phyloP scores from a whole-genome alignment of 2,888 invertebrate genomes.

The Camptogramma bilineatum region DNA sequence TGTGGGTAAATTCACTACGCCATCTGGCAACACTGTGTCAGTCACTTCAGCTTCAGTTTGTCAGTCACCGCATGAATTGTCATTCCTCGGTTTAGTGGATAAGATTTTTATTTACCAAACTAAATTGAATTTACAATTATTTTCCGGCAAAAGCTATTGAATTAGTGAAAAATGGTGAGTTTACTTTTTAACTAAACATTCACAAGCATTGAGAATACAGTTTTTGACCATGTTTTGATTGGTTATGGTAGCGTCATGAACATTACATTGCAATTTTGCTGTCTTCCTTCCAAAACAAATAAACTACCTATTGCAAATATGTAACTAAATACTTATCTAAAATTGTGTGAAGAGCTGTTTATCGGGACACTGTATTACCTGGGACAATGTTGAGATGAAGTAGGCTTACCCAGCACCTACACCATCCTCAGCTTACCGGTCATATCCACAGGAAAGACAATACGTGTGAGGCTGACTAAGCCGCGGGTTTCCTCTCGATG shows the following conservation, averaged over 20 bases:
- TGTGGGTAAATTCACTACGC: no score
- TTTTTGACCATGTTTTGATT: slow-evolving; percentile 28
- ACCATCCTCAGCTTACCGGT: no score
- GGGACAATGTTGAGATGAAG: no score
- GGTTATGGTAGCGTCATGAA: slow-evolving; percentile 62
- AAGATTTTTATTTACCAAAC: slow-evolving; percentile 31
- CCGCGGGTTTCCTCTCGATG: no score
- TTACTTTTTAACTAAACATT: slow-evolving; percentile 13
- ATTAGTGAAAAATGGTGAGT: slow-evolving; percentile 62
- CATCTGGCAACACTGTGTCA: no score
- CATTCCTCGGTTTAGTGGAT: slow-evolving; percentile 74
- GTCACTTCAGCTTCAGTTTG: no score
- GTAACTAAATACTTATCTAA: not conserved
- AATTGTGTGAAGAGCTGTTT: no score
- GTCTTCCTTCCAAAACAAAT: slow-evolving; percentile 21
- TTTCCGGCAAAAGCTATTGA: slow-evolving; percentile 37
- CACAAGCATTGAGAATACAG: not conserved
- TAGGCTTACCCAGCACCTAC: no score
- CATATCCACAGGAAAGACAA: no score
- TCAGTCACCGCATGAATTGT: slow-evolving; percentile 73
- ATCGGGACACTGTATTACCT: no score
- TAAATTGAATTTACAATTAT: slow-evolving; percentile 35
- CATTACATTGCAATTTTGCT: slow-evolving; percentile 64
- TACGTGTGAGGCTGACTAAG: no score
- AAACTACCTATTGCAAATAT: not conserved